phyloP scores from a whole-genome alignment of 2,113 vertebrate genomes.

The Fregetta grallaria region DNA sequence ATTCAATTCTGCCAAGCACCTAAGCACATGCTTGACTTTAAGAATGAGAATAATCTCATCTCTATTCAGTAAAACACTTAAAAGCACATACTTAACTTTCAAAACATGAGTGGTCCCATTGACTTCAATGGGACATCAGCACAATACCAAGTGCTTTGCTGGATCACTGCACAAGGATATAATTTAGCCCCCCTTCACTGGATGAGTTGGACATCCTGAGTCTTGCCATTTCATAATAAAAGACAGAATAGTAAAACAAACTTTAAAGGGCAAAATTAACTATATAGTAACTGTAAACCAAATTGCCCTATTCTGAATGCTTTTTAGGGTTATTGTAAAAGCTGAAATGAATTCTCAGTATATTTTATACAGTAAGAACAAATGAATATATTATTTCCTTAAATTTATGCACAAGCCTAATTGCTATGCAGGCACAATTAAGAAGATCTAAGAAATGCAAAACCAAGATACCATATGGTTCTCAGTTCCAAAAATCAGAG shows the following conservation, averaged over 20 bases:
- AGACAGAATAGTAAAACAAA: not conserved
- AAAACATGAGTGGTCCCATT: conserved; percentile 22
- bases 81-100: not conserved
- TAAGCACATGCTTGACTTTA: conserved; percentile 14
- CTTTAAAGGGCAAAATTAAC: not conserved
- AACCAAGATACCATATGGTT: conserved; percentile 63
- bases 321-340: not conserved
- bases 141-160: not conserved
- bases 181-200: not conserved
- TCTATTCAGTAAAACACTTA: conserved; percentile 8
- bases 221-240: not conserved
- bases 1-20: not conserved
- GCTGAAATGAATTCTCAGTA: not conserved
- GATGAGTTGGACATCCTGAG: not conserved
- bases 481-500: conserved; percentile 56
- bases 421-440: conserved; percentile 63
- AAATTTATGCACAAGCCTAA: conserved; percentile 61
- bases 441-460: conserved; percentile 69
- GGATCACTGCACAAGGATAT: not conserved
- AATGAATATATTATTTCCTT: conserved; percentile 21
- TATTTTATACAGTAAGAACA: conserved; percentile 8
- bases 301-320: not conserved
- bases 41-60: not conserved
- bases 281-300: not conserved
- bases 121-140: not conserved